Conservation (phyloP, 2,113 vertebrate genomes). For the Chitala chitala region DNA sequence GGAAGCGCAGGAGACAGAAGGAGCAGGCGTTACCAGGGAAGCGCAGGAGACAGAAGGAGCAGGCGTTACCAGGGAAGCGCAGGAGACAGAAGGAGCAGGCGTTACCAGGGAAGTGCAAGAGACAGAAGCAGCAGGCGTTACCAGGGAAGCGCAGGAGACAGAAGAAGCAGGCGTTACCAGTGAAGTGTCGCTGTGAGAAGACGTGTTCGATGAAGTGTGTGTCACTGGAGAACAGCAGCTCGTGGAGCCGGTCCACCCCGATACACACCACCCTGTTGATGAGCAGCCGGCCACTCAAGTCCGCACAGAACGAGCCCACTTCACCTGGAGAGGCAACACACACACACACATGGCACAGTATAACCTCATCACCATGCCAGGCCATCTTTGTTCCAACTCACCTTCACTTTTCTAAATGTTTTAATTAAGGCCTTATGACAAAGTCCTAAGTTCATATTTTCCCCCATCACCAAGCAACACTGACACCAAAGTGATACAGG, state of each 20-base stretch:
- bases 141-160: conserved; percentile 39
- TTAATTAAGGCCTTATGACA: no score
- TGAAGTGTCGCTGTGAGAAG: conserved; percentile 77
- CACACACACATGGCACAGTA: not conserved
- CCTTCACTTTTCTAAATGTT: no score
- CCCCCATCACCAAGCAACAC: no score
- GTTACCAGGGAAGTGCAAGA: no score
- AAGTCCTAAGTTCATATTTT: no score
- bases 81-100: not conserved
- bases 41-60: no score
- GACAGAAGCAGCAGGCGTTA: conserved; percentile 36
- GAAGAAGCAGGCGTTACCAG: conserved; percentile 68
- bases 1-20: no score
- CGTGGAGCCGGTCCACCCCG: conserved; percentile 75
- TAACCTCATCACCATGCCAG: not conserved
- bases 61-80: no score
- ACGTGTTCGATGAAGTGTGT: conserved; percentile 77
- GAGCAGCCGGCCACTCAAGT: conserved; percentile 71
- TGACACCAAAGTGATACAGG: no score
- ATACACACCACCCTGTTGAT: conserved; percentile 71
- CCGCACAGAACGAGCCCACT: conserved; percentile 69
- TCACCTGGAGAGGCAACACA: conserved; percentile 52
- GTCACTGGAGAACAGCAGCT: conserved; percentile 79
- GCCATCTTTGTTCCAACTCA: no score
- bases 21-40: no score